Evolutionary conservation across 2,797 vertebrate species (phyloP).

Genomic region (Pygocentrus nattereri): DNA sequence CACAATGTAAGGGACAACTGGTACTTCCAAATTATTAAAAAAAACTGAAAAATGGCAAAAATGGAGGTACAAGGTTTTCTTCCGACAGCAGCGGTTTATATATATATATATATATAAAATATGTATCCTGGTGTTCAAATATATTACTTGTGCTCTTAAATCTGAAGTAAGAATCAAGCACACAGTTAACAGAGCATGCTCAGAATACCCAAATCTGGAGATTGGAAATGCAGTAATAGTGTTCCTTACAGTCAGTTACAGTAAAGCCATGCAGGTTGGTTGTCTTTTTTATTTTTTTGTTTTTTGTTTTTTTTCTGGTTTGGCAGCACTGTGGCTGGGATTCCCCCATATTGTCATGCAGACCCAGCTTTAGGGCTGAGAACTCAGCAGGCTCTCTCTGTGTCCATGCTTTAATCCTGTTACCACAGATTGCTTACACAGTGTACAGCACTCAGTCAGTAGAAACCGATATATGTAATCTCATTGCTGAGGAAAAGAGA

Average conservation of each 20-base stretch:
- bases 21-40: too few relatives aligned
- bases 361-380: conserved; percentile 53
- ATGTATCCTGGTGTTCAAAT: too few relatives aligned
- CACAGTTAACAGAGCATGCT: background rate
- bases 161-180: too few relatives aligned
- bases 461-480: conserved; percentile 71
- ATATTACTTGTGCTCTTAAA: too few relatives aligned
- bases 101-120: too few relatives aligned
- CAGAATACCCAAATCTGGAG: background rate
- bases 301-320: conserved; percentile 20
- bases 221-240: background rate
- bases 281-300: too few relatives aligned
- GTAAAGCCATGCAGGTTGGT: conserved; percentile 35
- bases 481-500: conserved; percentile 73
- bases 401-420: conserved; percentile 73
- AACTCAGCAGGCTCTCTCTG: conserved; percentile 50
- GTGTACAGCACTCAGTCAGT: conserved; percentile 71
- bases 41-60: too few relatives aligned
- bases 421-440: conserved; percentile 77
- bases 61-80: too few relatives aligned
- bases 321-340: conserved; percentile 29
- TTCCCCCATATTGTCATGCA: conserved; percentile 37
- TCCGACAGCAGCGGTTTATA: too few relatives aligned
- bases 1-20: too few relatives aligned
- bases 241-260: background rate